A percentile compares a stretch with the other conserved stretches of the same genome.
Conservation (phyloP, 2,113 vertebrate genomes). For the Pluvianellus socialis region DNA sequence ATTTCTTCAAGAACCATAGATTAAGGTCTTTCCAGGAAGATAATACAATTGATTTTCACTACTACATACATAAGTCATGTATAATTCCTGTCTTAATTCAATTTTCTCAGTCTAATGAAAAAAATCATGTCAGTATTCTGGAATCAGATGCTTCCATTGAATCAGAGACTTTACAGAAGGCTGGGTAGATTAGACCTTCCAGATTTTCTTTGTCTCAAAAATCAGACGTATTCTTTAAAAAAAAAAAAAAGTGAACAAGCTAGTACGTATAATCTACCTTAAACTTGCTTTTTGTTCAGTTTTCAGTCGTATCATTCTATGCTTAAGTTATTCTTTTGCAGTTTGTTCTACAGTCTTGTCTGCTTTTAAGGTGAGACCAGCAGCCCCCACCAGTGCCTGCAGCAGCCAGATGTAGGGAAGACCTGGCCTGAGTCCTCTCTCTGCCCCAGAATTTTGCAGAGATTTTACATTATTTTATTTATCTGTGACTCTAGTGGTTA, state of each 20-base stretch:
- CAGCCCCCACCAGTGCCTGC: not conserved
- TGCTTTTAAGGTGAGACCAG: not conserved
- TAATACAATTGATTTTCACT: not conserved
- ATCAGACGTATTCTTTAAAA: not conserved
- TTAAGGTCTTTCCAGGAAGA: not conserved
- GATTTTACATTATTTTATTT: not conserved
- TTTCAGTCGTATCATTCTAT: not conserved
- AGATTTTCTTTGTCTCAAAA: not conserved
- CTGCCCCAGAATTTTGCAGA: not conserved
- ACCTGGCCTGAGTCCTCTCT: not conserved
- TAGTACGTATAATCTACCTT: not conserved
- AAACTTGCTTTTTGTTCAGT: not conserved
- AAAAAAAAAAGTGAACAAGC: not conserved
- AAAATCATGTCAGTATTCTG: not conserved
- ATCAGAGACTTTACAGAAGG: not conserved
- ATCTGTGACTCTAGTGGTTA: not conserved
- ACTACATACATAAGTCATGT: not conserved
- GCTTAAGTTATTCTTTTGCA: not conserved
- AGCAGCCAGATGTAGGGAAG: not conserved
- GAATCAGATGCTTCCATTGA: not conserved
- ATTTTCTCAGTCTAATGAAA: not conserved
- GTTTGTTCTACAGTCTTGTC: fast-evolving
- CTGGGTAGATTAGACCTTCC: not conserved
- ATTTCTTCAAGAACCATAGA: not conserved
- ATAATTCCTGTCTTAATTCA: not conserved